Base-by-base conservation (phyloP, 2,888 invertebrate species). In the Branchinecta sandiegonensis region DNA sequence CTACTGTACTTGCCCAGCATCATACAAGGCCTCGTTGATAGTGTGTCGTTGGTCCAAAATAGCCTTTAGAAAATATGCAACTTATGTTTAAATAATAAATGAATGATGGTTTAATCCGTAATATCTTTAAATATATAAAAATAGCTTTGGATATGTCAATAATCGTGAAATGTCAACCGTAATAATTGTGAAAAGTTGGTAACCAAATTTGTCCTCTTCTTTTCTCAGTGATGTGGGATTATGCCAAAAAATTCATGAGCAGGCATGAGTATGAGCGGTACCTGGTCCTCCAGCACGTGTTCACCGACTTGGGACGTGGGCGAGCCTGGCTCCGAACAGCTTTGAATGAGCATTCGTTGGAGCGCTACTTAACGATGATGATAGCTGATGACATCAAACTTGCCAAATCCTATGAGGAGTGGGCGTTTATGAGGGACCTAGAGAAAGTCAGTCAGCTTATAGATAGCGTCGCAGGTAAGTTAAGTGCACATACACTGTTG, bases 311-410 rank as follows among this genome's bases (percentile, higher is more conserved):
- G 67, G 93, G 93, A 14, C 83, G 89, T 74, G 89, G 89, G 37
- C 84, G 90, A 74, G 91, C 94, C 46, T 94, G 95, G 85, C 83
- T 96, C 47, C 82, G 95, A 72, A 87, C 93, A 17, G 83, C 91
- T 6, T 81, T 96, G 46, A 96, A 96, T 80, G 96, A 96, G 77
- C 84, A 89, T 74, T 90, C 93, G 0, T 80, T 96, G 65, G 91
- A 92, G 73, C 84, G 86, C 73, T 86, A 90, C 79, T 81, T 90
- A 73, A 85, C 88, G 73, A 86, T 85, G 74, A 83, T 90, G 80
- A 78, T 90, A 64, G 83, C 84, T 72, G 87, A 87, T 76, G 74
- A 74, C 14, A 82, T 82, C 47, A 78, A 85, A 48, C 77, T 90
- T 65, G 79, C 80, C 73, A 83, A 85, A 71, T 86, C 86, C 78